Conservation (phyloP, 2,888 invertebrate genomes). For the Morpho deidamia region DNA sequence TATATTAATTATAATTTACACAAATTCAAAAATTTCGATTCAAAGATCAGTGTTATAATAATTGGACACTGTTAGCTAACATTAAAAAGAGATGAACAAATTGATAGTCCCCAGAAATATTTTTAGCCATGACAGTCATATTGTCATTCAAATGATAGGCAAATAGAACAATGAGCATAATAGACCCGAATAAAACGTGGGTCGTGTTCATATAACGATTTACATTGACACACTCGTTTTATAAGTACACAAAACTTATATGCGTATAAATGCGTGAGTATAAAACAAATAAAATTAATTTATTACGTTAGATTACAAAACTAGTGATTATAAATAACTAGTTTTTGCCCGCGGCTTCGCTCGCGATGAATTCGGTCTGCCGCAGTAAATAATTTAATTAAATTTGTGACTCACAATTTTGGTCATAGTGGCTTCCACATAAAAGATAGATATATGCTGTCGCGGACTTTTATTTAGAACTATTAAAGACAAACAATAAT, state of each 20-base stretch:
- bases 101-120: constrained; percentile 10
- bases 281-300: neutral
- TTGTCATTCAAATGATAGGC: constrained; percentile 12
- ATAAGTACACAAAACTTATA: constrained; percentile 8
- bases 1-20: too few relatives aligned
- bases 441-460: too few relatives aligned
- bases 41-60: neutral
- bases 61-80: neutral
- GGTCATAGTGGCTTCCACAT: too few relatives aligned
- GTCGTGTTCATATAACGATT: constrained; percentile 17
- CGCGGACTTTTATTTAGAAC: too few relatives aligned
- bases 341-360: too few relatives aligned
- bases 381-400: too few relatives aligned
- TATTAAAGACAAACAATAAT: too few relatives aligned
- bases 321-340: too few relatives aligned
- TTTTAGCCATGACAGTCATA: constrained; percentile 16
- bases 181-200: constrained; percentile 15
- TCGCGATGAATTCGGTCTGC: too few relatives aligned
- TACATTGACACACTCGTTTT: constrained; percentile 19
- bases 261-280: neutral
- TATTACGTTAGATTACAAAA: too few relatives aligned
- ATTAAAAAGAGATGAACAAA: constrained; percentile 8
- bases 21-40: neutral
- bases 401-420: too few relatives aligned
- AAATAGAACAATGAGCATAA: constrained; percentile 18